Conservation (phyloP, 2,888 invertebrate genomes). For the Ryuthela nishihirai region DNA sequence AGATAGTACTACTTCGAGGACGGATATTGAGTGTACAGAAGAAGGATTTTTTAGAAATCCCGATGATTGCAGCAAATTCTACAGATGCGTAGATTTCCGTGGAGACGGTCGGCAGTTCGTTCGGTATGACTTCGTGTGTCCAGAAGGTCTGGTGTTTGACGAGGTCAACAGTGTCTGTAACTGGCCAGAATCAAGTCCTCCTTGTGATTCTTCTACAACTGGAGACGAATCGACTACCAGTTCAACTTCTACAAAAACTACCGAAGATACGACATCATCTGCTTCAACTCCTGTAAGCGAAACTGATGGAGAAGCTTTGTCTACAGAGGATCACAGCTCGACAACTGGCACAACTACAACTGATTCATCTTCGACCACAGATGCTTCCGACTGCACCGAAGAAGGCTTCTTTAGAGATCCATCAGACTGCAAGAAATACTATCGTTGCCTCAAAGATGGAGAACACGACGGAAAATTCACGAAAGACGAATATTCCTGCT, state of each 20-base stretch:
- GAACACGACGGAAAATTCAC: slow-evolving; percentile 22
- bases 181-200: slow-evolving; percentile 70
- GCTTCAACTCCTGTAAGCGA: not conserved
- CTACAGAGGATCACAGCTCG: too few relatives aligned
- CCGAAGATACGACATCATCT: not conserved
- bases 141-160: slow-evolving; percentile 71
- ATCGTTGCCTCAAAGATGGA: slow-evolving; percentile 38
- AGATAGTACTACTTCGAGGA: not conserved
- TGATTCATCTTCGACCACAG: not conserved
- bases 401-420: slow-evolving; percentile 43
- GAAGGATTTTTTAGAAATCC: slow-evolving; percentile 38
- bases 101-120: slow-evolving; percentile 66
- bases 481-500: slow-evolving; percentile 21
- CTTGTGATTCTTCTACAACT: slow-evolving; percentile 57
- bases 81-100: slow-evolving; percentile 75
- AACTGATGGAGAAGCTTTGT: not conserved
- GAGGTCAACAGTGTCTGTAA: slow-evolving; percentile 58
- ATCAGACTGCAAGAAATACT: slow-evolving; percentile 41
- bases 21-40: slow-evolving; percentile 28
- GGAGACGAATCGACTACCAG: not conserved
- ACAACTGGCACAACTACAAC: not conserved
- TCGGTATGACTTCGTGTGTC: slow-evolving; percentile 66
- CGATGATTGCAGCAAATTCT: slow-evolving; percentile 58
- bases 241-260: not conserved
- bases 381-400: slow-evolving; percentile 28